Conservation (phyloP, 2,888 invertebrate genomes). For the Eubasilissa splendida region DNA sequence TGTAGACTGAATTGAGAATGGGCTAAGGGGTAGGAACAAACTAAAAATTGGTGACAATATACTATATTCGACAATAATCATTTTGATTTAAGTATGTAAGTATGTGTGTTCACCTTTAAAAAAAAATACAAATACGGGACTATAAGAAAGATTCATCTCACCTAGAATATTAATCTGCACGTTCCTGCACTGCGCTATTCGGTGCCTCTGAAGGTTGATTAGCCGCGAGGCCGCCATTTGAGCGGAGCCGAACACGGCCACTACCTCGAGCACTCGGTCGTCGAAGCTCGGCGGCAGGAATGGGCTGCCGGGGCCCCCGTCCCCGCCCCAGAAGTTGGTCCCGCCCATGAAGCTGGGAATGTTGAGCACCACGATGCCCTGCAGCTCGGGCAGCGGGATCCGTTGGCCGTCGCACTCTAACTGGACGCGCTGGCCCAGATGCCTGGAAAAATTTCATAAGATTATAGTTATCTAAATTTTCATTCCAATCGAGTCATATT, state of each 20-base stretch:
- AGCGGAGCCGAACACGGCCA: slow-evolving; percentile 97
- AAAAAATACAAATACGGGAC: too few species aligned
- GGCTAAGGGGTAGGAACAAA: too few species aligned
- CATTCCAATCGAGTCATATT: neutral
- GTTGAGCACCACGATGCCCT: slow-evolving; percentile 97
- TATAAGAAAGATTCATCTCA: slow-evolving; percentile 59
- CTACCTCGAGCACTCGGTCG: slow-evolving; percentile 96
- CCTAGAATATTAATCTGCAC: slow-evolving; percentile 96
- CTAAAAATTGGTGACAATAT: too few species aligned
- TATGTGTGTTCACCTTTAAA: too few species aligned
- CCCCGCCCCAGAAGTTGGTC: slow-evolving; percentile 98
- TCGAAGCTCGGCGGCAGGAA: slow-evolving; percentile 96
- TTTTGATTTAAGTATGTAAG: too few species aligned
- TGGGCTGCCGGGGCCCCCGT: slow-evolving; percentile 67
- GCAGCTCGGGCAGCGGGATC: slow-evolving; percentile 94
- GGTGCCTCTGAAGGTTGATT: slow-evolving; percentile 95
- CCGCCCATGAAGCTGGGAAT: slow-evolving; percentile 98
- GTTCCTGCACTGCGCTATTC: slow-evolving; percentile 96
- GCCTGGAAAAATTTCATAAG: slow-evolving; percentile 65
- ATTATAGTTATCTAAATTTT: neutral
- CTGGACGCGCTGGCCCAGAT: slow-evolving; percentile 95
- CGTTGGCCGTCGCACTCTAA: slow-evolving; percentile 96
- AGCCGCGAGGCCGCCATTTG: slow-evolving; percentile 98
- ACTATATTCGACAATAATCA: too few species aligned
- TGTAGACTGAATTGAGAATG: too few species aligned